phyloP scores from a whole-genome alignment of 1,140 invertebrate species.

The Melitaea cinxia region DNA sequence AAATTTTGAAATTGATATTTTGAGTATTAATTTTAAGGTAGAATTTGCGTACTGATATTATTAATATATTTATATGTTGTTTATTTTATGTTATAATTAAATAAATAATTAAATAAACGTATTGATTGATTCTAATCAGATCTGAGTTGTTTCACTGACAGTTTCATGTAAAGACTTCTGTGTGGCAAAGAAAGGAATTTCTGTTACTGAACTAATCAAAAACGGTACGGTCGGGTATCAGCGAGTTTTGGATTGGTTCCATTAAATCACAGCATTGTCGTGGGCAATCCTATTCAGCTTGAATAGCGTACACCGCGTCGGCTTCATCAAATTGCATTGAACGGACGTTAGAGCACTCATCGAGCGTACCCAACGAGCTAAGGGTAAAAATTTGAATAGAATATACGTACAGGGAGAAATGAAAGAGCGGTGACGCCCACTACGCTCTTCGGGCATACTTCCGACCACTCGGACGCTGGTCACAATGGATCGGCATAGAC shows the following conservation, averaged over 20 bases:
- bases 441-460: constrained; percentile 60
- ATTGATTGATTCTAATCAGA: no score
- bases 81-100: no score
- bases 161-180: background rate
- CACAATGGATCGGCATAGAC: constrained; percentile 67
- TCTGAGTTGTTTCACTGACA: no score
- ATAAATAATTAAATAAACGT: no score
- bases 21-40: no score
- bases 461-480: constrained; percentile 65
- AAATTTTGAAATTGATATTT: no score
- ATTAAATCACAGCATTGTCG: constrained; percentile 76
- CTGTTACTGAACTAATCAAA: constrained; percentile 34
- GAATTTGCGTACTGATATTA: no score
- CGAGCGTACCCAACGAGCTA: constrained; percentile 59
- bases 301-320: constrained; percentile 69
- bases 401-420: constrained; percentile 64
- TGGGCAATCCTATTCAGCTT: constrained; percentile 67
- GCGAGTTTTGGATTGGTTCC: constrained; percentile 57
- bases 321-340: constrained; percentile 80
- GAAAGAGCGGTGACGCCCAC: constrained; percentile 64
- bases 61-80: no score
- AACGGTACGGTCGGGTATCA: constrained; percentile 39
- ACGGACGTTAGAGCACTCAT: constrained; percentile 77
- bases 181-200: constrained; percentile 1
- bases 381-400: constrained; percentile 81